Base-by-base conservation (phyloP, 2,797 vertebrate species). In the Leptoclinus maculatus region DNA sequence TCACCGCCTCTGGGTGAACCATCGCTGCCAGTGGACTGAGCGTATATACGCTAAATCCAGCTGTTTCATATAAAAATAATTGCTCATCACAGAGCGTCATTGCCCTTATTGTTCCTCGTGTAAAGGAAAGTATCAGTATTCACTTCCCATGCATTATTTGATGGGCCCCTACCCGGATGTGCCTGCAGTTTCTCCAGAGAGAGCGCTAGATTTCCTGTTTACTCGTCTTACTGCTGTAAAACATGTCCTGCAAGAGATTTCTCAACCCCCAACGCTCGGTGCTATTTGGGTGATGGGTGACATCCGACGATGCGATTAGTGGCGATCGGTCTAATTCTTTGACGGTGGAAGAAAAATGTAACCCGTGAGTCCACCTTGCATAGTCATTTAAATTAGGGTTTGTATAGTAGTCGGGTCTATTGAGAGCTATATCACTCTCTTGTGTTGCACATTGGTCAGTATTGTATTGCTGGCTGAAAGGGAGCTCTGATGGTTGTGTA, bases 81-180 rank as follows among this genome's bases (percentile, higher is more conserved):
- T 41, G 14, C 32, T 41, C 8, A 60, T 23, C 66, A 29, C 39
- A 58, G 27, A 57, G 12, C 11, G 19, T 16, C 17, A 9, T 67
- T 76, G 41, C 34, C 39, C 41, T 67, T 51, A 10, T 73, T 68
- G 65, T 23, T 67, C 66, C 29, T 71, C 68, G 80, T 83, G 17
- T 4, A 53, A 74, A 43, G 19, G 38, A 63, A 82, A 82, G 56
- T 82, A 76, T 79, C 21, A 70, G 71, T 66, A 70, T 74, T 84
- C 23, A 78, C 68, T 89, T 81, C 57, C 63, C 56, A 79, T 88
- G 81, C 59, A 78, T 87, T 71, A 74, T 76, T 82, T 79, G 71
- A 77, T 45, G 76, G 76, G 72, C 73, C 83, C 62, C 83, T 90
- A 87, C 87, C 90, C 91, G 90, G 93, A 94, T 92, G 91, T 92